A percentile compares a stretch with the other conserved stretches of the same genome.
Conservation (phyloP, 2,113 vertebrate genomes). For the Cochlearius cochlearius region DNA sequence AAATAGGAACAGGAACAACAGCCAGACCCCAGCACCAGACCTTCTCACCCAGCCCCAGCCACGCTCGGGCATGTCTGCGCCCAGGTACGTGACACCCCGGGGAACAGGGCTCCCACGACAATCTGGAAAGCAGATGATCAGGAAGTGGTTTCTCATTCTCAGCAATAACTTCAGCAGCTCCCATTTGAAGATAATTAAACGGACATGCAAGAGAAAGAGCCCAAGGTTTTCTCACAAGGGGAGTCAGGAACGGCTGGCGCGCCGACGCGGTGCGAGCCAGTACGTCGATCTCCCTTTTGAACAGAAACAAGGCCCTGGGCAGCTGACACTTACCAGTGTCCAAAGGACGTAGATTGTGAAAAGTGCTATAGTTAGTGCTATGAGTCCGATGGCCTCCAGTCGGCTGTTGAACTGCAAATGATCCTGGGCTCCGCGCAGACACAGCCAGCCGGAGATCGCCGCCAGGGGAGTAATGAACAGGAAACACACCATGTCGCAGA, state of each 20-base stretch:
- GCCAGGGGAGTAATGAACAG: slow-evolving; percentile 94
- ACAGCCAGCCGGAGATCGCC: slow-evolving; percentile 94
- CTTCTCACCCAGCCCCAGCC: background rate
- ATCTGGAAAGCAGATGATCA: background rate
- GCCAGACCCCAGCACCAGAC: background rate
- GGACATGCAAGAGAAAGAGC: background rate
- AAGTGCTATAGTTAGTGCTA: slow-evolving; percentile 94
- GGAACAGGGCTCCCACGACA: background rate
- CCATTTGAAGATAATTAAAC: background rate
- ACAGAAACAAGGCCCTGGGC: background rate
- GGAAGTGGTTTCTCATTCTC: background rate
- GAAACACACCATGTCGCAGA: slow-evolving; percentile 96
- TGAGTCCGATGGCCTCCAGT: slow-evolving; percentile 93
- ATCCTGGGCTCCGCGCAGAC: slow-evolving; percentile 91
- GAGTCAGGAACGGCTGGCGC: background rate
- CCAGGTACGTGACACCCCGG: fast-evolving
- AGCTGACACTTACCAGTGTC: slow-evolving; percentile 86
- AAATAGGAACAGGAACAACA: background rate
- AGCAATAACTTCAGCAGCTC: background rate
- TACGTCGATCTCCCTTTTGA: background rate
- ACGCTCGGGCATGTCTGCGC: fast-evolving
- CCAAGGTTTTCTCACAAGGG: background rate
- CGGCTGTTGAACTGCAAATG: slow-evolving; percentile 91
- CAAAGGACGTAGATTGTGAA: slow-evolving; percentile 97
- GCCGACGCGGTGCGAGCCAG: fast-evolving